These are phyloP conservation scores for Oscheius myriophilus DNA, from an alignment of 2,888 invertebrate species.

Conservation along the genomic window DNA sequence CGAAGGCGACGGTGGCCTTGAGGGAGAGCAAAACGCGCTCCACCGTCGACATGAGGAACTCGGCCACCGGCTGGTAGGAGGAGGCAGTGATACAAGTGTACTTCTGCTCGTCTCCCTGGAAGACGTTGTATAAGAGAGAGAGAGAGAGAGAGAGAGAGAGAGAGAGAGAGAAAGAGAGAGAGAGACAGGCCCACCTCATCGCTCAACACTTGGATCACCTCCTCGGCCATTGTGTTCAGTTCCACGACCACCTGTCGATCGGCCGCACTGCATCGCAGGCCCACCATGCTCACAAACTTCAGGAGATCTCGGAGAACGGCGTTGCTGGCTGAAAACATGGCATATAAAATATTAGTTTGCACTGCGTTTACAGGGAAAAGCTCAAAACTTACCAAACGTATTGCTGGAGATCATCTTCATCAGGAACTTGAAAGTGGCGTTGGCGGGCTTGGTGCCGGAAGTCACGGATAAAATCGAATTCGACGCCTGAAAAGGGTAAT, in stretches of 20 bases:
- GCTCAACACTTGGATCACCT: slow-evolving; percentile 14
- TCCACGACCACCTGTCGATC: background rate
- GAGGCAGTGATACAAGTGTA: slow-evolving; percentile 17
- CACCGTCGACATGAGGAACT: slow-evolving; percentile 10
- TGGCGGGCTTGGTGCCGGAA: slow-evolving; percentile 1
- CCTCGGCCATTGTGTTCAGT: slow-evolving; percentile 14
- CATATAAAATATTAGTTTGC: background rate
- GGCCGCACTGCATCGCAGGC: slow-evolving; percentile 3
- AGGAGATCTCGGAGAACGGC: slow-evolving; percentile 26
- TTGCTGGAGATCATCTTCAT: slow-evolving; percentile 8
- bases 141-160: too few species aligned
- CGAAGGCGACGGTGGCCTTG: slow-evolving; percentile 9
- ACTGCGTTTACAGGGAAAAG: too few species aligned
- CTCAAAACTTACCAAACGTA: slow-evolving; percentile 20
- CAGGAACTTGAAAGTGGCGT: slow-evolving; percentile 17
- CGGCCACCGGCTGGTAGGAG: slow-evolving; percentile 7
- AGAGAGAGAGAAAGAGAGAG: too few species aligned
- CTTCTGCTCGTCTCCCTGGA: slow-evolving; percentile 19
- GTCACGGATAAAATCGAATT: background rate
- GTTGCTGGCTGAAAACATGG: slow-evolving; percentile 27
- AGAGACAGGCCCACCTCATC: slow-evolving; percentile 14
- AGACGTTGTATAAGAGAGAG: too few species aligned
- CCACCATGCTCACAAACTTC: slow-evolving; percentile 12
- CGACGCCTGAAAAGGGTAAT: background rate
- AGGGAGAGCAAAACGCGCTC: slow-evolving; percentile 12